phyloP scores from a whole-genome alignment of 2,113 vertebrate genomes.

The Vulpes lagopus region DNA sequence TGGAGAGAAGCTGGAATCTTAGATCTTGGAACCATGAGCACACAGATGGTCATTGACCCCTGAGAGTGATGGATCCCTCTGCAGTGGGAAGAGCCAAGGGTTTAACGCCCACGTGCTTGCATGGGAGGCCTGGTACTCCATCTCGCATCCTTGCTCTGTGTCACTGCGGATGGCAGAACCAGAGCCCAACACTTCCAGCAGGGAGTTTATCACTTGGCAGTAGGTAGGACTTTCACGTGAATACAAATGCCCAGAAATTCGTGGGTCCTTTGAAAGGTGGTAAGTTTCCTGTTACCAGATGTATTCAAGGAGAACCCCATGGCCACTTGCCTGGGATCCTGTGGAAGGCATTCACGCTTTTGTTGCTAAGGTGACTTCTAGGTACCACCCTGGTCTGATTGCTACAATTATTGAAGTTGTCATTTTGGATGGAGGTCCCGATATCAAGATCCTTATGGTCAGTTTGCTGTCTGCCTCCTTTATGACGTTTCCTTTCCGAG shows the following conservation, averaged over 20 bases:
- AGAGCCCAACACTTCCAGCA: not conserved
- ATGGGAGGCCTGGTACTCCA: not conserved
- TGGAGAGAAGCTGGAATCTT: not conserved
- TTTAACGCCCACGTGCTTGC: not conserved
- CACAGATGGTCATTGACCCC: not conserved
- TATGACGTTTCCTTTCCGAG: not conserved
- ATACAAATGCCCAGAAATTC: not conserved
- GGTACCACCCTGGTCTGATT: not conserved
- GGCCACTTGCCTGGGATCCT: not conserved
- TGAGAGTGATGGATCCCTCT: not conserved
- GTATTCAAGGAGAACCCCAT: not conserved
- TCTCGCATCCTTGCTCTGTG: not conserved
- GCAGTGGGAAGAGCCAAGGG: not conserved
- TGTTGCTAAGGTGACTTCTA: not conserved
- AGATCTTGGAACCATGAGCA: not conserved
- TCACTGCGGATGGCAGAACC: not conserved
- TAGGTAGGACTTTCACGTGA: not conserved
- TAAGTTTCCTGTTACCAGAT: not conserved
- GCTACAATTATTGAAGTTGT: not conserved
- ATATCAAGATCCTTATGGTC: not conserved
- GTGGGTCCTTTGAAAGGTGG: not conserved
- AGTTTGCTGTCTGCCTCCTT: not conserved
- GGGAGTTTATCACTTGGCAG: not conserved
- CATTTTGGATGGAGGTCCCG: not conserved
- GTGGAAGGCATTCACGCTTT: not conserved